These are phyloP conservation scores for Brachyrhaphis roseni DNA, from an alignment of 2,797 vertebrate genomes.

Conservation along the genomic window DNA sequence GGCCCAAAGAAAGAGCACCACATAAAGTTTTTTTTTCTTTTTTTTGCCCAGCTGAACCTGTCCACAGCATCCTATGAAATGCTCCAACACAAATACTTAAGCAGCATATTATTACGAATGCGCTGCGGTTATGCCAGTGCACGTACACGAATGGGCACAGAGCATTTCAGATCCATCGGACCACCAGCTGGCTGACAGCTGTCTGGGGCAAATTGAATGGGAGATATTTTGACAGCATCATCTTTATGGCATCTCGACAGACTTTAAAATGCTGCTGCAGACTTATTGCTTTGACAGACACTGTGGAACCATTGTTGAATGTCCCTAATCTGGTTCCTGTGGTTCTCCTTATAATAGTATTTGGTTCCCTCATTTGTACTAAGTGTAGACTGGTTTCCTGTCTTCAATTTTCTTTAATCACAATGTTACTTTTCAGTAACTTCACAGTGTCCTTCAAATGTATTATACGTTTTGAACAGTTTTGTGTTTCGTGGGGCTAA, in stretches of 20 bases:
- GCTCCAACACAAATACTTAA: slow-evolving; percentile 8
- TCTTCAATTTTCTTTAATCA: slow-evolving; percentile 15
- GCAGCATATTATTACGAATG: slow-evolving; percentile 29
- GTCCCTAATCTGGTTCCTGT: slow-evolving; percentile 24
- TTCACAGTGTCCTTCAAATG: not conserved
- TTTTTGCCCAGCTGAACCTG: slow-evolving; percentile 12
- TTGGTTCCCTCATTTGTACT: slow-evolving; percentile 32
- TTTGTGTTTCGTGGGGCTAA: not conserved
- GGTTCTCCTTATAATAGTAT: slow-evolving; percentile 40
- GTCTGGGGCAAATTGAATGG: slow-evolving; percentile 61
- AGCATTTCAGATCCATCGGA: slow-evolving; percentile 47
- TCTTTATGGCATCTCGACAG: slow-evolving; percentile 69
- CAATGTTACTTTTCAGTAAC: slow-evolving; percentile 7
- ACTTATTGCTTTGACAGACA: slow-evolving; percentile 61
- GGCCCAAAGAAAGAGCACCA: not conserved
- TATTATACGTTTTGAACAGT: not conserved
- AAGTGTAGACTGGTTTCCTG: slow-evolving; percentile 18
- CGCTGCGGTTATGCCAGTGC: not conserved
- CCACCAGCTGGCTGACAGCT: slow-evolving; percentile 75
- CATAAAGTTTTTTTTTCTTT: not conserved
- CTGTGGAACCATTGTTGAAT: slow-evolving; percentile 51
- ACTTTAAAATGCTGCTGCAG: slow-evolving; percentile 62
- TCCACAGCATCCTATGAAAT: slow-evolving; percentile 5
- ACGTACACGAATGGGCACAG: not conserved
- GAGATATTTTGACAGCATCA: slow-evolving; percentile 72